Evolutionary conservation across 2,888 invertebrate genomes (phyloP).

Genomic region (Heliconius hortense): DNA sequence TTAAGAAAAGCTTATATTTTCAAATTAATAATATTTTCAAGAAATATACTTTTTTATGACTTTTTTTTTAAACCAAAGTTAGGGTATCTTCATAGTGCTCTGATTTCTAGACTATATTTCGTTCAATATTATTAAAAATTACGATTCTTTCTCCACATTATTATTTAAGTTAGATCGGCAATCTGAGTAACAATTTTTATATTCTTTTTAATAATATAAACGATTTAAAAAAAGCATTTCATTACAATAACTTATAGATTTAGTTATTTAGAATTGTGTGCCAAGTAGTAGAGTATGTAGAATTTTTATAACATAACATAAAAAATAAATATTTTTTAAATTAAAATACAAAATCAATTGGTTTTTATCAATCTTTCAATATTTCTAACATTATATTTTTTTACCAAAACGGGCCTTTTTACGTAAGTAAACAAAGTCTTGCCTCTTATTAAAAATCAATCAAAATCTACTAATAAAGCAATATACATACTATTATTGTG

Average conservation of each 20-base stretch:
- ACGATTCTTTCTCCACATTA: background rate
- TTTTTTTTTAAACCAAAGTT: background rate
- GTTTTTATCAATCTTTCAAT: background rate
- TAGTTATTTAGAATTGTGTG: constrained; percentile 13
- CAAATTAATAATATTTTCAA: too few species aligned
- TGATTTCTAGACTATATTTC: background rate
- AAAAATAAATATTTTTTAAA: background rate
- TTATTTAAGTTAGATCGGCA: too few species aligned
- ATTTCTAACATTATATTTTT: background rate
- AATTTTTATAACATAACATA: background rate
- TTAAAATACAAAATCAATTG: background rate
- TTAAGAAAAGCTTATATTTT: too few species aligned
- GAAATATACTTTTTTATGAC: background rate
- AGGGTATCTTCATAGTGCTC: background rate
- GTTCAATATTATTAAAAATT: background rate
- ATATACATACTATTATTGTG: constrained; percentile 35
- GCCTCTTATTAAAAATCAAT: background rate
- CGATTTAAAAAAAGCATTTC: background rate
- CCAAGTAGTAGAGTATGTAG: constrained; percentile 23
- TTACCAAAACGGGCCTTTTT: background rate
- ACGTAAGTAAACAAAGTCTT: background rate
- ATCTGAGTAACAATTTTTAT: too few species aligned
- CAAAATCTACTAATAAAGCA: constrained; percentile 32
- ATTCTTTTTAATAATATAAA: background rate
- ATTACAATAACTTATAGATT: background rate